Evolutionary conservation across 2,797 vertebrate genomes (phyloP).

Genomic region (Chanos chanos): DNA sequence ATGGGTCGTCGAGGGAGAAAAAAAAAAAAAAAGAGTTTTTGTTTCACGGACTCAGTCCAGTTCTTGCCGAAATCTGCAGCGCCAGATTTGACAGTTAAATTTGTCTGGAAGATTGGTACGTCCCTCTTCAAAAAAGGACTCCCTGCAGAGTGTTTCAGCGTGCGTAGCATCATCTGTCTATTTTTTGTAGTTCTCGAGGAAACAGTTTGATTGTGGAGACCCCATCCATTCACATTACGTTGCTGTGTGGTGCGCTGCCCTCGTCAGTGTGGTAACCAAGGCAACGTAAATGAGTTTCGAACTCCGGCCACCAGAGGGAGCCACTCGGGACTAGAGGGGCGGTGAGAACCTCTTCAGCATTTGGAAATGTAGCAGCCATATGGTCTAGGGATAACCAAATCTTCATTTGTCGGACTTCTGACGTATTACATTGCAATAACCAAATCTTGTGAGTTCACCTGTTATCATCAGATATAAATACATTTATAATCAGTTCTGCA

Average conservation of each 20-base stretch:
- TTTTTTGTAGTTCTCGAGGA: no score
- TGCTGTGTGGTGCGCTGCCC: background rate
- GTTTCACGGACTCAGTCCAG: no score
- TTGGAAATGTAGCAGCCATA: constrained; percentile 59
- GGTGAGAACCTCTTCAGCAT: constrained; percentile 36
- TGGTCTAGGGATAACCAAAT: constrained; percentile 72
- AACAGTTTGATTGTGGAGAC: no score
- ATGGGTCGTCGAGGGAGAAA: no score
- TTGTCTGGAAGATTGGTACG: no score
- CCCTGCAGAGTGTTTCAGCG: no score
- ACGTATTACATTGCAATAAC: constrained; percentile 68
- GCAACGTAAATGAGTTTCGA: background rate
- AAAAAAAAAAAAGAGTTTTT: no score
- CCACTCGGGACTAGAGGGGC: background rate
- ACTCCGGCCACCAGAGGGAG: constrained; percentile 25
- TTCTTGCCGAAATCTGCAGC: no score
- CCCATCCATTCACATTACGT: no score
- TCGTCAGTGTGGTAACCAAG: background rate
- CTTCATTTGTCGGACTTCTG: constrained; percentile 62
- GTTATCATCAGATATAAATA: constrained; percentile 61
- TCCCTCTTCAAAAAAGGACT: no score
- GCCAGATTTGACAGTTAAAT: no score
- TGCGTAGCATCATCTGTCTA: no score
- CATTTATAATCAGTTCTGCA: constrained; percentile 71
- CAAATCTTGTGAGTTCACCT: constrained; percentile 70